Conservation (phyloP, 2,797 vertebrate genomes). For the Xiphophorus birchmanni region DNA sequence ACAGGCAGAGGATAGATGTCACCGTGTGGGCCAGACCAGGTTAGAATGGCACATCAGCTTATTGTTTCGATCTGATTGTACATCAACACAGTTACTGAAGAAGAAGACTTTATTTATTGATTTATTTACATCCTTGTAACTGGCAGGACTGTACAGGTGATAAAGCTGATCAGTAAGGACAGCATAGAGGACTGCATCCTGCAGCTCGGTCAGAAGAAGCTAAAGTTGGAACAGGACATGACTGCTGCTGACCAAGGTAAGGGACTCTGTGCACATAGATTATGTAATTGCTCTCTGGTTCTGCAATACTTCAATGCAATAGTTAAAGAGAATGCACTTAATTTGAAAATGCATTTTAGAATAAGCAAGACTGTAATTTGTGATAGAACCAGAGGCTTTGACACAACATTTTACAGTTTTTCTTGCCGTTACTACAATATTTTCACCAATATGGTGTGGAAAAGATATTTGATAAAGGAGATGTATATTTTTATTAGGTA, state of each 20-base stretch:
- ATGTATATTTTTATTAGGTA: not conserved
- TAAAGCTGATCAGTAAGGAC: conserved; percentile 91
- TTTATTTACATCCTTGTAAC: conserved; percentile 2
- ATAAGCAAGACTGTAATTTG: conserved; percentile 5
- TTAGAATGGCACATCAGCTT: conserved; percentile 57
- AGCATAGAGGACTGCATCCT: conserved; percentile 96
- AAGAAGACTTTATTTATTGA: not conserved
- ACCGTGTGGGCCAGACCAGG: conserved; percentile 95
- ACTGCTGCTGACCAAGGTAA: conserved; percentile 88
- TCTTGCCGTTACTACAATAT: not conserved
- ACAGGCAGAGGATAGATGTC: conserved; percentile 97
- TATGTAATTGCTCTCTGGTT: not conserved
- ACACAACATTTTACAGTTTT: not conserved
- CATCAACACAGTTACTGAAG: not conserved
- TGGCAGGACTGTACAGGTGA: conserved; percentile 84
- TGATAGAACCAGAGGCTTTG: not conserved
- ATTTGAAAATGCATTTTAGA: not conserved
- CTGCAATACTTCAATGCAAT: not conserved
- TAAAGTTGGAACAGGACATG: conserved; percentile 97
- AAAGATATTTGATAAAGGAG: not conserved
- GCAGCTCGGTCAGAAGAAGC: conserved; percentile 90
- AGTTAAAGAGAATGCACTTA: not conserved
- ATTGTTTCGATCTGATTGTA: not conserved
- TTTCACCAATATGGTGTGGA: not conserved
- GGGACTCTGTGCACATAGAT: conserved; percentile 17